A percentile compares a stretch with the other conserved stretches of the same genome.
Conservation (phyloP, 1,140 invertebrate species). For the Bradynema listronoti region DNA sequence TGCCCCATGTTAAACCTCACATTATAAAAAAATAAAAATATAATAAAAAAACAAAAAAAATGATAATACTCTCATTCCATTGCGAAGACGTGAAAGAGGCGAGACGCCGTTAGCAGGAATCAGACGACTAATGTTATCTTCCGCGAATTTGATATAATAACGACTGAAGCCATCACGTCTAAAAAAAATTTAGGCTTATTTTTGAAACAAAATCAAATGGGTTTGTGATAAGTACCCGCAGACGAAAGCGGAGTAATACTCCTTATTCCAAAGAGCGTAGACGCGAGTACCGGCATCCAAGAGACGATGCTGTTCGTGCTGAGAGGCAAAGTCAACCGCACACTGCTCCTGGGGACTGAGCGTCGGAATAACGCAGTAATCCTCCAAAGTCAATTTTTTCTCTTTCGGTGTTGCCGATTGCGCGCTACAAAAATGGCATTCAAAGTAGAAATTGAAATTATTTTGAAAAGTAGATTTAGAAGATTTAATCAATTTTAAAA, state of each 20-base stretch:
- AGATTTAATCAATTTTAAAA: too few relatives aligned
- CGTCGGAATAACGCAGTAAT: slow-evolving; percentile 16
- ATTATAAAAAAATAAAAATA: too few relatives aligned
- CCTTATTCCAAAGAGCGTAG: slow-evolving; percentile 40
- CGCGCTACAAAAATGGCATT: too few relatives aligned
- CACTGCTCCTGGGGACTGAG: slow-evolving; percentile 33
- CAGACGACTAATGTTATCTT: slow-evolving; percentile 37
- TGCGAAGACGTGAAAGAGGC: slow-evolving; percentile 31
- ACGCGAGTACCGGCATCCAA: slow-evolving; percentile 37
- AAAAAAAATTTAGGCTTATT: slow-evolving; percentile 5
- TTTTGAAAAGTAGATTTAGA: too few relatives aligned
- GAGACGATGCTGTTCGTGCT: slow-evolving; percentile 19
- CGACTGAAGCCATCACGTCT: slow-evolving; percentile 50
- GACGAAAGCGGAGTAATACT: slow-evolving; percentile 51
- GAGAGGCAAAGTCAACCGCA: slow-evolving; percentile 24
- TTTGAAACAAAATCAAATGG: slow-evolving; percentile 3
- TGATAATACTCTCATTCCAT: too few relatives aligned
- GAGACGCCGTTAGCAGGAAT: slow-evolving; percentile 45
- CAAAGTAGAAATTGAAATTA: too few relatives aligned
- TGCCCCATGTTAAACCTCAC: too few relatives aligned
- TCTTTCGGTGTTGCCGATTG: too few relatives aligned
- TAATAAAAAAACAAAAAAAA: too few relatives aligned
- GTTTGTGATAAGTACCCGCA: slow-evolving; percentile 30
- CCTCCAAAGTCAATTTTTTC: slow-evolving; percentile 13
- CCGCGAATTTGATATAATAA: slow-evolving; percentile 47